Evolutionary conservation across 2,888 invertebrate species (phyloP), one percentile per base, ranked within the genome.

Genomic region (Busseola fusca): DNA sequence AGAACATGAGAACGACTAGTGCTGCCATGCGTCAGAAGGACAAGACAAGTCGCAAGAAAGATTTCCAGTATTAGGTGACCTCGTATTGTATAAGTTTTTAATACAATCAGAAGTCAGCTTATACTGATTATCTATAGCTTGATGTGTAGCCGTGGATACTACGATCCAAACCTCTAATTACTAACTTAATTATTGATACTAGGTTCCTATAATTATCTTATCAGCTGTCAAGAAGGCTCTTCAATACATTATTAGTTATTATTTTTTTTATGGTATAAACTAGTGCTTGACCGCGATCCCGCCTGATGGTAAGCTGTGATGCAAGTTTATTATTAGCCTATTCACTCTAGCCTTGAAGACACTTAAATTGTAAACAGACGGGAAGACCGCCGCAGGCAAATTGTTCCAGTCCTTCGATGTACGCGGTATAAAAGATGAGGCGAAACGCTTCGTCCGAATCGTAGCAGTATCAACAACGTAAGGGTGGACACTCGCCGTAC

Each of bases 111-210:
- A 48, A 48, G 21, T 48, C 21, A 48, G 21, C 21, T 3, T 48
- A 48, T 48, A 48, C 3, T 48, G 21, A 21, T 21, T 45, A 21
- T 21, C 0, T 48, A 9, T 21, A 48, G 9, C 9, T 48, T 9
- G 21, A 21, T 48, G 10, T 48, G 3, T 48, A 48, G 10, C 21
- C 21, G 9, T 48, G 48, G 3, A 9, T 48, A 48, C 3, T 73
- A 45, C 12, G 50, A 9, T 12, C 27, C 37, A 21, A 59, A 37
- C 42, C 30, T 68, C 42, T 0, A 57, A 75, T 75, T 34, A 56
- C 30, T 16, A 4, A 40, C n/a, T 52, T 21, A 45, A 52, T 68
- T 42, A 52, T 59, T n/a, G 3, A 59, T 59, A 45, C 9, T 14
- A 52, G 14, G 9, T 34, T 59, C 27, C 27, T 45, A 50, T 58